Conservation (phyloP, 2,888 invertebrate species). For the Leptopilina drosophilae region DNA sequence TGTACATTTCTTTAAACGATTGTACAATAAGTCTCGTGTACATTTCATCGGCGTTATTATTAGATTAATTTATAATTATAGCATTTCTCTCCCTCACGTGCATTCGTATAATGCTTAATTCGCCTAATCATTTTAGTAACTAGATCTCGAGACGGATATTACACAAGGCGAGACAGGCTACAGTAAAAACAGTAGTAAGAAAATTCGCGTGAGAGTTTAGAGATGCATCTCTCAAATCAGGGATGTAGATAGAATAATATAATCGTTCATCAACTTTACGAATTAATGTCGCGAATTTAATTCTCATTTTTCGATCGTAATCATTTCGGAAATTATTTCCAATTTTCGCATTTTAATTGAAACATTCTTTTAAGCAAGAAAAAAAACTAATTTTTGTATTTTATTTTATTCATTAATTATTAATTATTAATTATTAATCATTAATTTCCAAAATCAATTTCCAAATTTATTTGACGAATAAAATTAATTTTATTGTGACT, state of each 20-base stretch:
- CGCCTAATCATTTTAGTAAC: conserved; percentile 40
- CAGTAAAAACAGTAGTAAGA: conserved; percentile 21
- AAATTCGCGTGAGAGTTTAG: conserved; percentile 33
- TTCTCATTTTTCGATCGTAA: too few species aligned
- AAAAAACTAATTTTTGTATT: too few species aligned
- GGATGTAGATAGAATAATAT: conserved; percentile 18
- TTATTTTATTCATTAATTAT: too few species aligned
- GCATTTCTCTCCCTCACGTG: conserved; percentile 11
- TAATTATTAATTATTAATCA: too few species aligned
- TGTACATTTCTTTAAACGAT: too few species aligned
- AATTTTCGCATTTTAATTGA: too few species aligned
- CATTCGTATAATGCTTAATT: conserved; percentile 8
- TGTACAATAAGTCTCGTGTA: too few species aligned
- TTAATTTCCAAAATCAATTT: too few species aligned
- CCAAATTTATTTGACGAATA: too few species aligned
- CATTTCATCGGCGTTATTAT: background rate
- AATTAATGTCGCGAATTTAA: background rate
- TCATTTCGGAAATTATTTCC: too few species aligned
- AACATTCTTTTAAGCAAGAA: too few species aligned
- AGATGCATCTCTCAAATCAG: conserved; percentile 25
- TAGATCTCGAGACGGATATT: conserved; percentile 37
- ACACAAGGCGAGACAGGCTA: conserved; percentile 19
- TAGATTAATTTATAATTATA: conserved; percentile 8
- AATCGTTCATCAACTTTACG: background rate
- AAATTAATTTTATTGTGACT: too few species aligned